These are phyloP conservation scores for Sinelater perroti DNA, from an alignment of 2,888 invertebrate genomes.

Conservation along the genomic window DNA sequence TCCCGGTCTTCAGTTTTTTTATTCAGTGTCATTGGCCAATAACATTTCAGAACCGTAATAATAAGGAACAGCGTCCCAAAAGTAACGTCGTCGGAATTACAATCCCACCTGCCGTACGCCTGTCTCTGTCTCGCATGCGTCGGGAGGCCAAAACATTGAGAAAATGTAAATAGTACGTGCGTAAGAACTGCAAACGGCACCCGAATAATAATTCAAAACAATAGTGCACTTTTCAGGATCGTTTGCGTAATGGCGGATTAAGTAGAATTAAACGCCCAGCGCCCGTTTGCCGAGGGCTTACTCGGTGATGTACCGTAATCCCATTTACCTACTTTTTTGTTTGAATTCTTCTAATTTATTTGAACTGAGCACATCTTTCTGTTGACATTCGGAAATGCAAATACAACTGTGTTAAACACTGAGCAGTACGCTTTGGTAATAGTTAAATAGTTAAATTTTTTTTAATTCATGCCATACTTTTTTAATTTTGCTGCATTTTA, in stretches of 20 bases:
- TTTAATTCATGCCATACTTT: no score
- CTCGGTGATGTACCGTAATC: no score
- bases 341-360: no score
- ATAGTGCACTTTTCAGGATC: conserved; percentile 9
- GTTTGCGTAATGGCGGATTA: conserved; percentile 10
- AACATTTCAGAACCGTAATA: conserved; percentile 31
- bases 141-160: neutral
- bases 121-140: conserved; percentile 4
- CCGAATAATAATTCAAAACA: conserved; percentile 22
- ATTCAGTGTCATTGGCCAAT: conserved; percentile 33
- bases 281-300: no score
- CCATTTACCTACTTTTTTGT: no score
- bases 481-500: no score
- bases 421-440: no score
- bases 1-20: conserved; percentile 25
- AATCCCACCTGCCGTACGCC: neutral
- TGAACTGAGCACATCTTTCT: no score
- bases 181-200: conserved; percentile 8
- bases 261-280: no score
- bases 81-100: conserved; percentile 3
- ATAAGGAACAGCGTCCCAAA: conserved; percentile 33
- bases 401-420: no score
- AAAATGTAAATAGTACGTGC: conserved; percentile 11
- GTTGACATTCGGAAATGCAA: no score
- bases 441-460: no score